Percentiles rank a stretch among this genome's conserved stretches.
Conservation (phyloP, 2,113 vertebrate species). For the Silurus glanis region DNA sequence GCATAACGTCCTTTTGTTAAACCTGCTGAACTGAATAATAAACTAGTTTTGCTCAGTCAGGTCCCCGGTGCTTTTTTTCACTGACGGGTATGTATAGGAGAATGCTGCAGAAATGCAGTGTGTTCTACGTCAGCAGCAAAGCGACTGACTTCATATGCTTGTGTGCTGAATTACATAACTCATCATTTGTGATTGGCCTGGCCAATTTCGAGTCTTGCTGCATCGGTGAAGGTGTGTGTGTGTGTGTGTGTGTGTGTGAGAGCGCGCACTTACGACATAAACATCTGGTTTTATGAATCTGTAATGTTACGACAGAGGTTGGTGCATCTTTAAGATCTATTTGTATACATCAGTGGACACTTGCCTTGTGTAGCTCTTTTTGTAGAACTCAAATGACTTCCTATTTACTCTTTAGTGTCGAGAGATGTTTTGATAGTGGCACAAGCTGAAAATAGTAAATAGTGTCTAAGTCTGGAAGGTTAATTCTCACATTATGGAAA, state of each 20-base stretch:
- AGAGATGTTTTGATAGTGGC: not conserved
- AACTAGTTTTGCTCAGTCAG: not conserved
- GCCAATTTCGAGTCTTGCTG: too few species aligned
- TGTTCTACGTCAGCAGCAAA: not conserved
- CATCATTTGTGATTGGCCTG: not conserved
- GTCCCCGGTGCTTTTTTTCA: not conserved
- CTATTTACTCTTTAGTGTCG: slow-evolving; percentile 30
- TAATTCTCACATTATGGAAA: slow-evolving; percentile 33
- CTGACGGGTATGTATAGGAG: not conserved
- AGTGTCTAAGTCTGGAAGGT: slow-evolving; percentile 7
- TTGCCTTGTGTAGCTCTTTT: not conserved
- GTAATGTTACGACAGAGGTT: not conserved
- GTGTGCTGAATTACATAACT: not conserved
- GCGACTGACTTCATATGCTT: not conserved
- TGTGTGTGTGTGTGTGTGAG: not conserved
- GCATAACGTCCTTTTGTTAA: not conserved
- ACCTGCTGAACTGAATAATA: not conserved
- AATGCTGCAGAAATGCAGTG: not conserved
- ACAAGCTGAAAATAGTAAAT: not conserved
- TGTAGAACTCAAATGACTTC: slow-evolving; percentile 14
- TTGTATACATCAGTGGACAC: not conserved
- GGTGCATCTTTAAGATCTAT: not conserved
- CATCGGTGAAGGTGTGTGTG: too few species aligned
- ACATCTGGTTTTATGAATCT: not conserved
- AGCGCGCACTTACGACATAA: not conserved